A percentile compares a stretch with the other conserved stretches of the same genome.
These are phyloP conservation scores for Apodemia mormo DNA, from an alignment of 2,888 invertebrate species.

Conservation along the genomic window DNA sequence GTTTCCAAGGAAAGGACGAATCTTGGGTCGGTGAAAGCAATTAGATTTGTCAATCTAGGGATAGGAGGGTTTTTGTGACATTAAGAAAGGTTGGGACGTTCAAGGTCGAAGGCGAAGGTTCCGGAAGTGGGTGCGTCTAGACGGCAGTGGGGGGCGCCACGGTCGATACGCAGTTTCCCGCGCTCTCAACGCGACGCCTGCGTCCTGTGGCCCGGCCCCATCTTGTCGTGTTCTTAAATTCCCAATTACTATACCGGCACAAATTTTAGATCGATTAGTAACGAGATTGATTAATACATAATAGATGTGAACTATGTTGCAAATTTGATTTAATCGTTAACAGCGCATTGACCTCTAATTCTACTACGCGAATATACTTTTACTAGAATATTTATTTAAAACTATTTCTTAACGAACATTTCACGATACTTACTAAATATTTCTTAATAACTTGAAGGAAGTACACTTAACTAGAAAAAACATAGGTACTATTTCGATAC, in stretches of 20 bases:
- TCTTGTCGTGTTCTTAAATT: conserved; percentile 55
- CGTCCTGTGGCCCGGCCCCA: conserved; percentile 59
- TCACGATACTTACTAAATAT: too few relatives aligned
- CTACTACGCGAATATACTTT: background rate
- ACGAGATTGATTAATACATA: background rate
- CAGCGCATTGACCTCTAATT: background rate
- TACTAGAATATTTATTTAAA: background rate
- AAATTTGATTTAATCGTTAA: background rate
- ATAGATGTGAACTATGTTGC: background rate
- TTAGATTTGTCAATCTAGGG: conserved; percentile 56
- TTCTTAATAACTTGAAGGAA: too few relatives aligned
- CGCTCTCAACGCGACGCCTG: conserved; percentile 72
- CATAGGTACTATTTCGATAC: too few relatives aligned
- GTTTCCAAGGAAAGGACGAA: conserved; percentile 30
- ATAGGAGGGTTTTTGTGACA: conserved; percentile 62
- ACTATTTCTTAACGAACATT: background rate
- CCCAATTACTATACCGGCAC: conserved; percentile 33
- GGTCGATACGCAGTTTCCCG: conserved; percentile 81
- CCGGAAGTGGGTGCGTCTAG: conserved; percentile 80
- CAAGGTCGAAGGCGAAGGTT: conserved; percentile 79
- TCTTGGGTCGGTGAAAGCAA: conserved; percentile 42
- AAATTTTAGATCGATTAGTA: conserved; percentile 21
- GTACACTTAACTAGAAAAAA: too few relatives aligned
- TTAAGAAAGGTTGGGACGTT: conserved; percentile 79
- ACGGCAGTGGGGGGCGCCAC: conserved; percentile 68